These are phyloP conservation scores for Macaca nemestrina DNA, from an alignment of 2,113 vertebrate species.

Conservation along the genomic window DNA sequence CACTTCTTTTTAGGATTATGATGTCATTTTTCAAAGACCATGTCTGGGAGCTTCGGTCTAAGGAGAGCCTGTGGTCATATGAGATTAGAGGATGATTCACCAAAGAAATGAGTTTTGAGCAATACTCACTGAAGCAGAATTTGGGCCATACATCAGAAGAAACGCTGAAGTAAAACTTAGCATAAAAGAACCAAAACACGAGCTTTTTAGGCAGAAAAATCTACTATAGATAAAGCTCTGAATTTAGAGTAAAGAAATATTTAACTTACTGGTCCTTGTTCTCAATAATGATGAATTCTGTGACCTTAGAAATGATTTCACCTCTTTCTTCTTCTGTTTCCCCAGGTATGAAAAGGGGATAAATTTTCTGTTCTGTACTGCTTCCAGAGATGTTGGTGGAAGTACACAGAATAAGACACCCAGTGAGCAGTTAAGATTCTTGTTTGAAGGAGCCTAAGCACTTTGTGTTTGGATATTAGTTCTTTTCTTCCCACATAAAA, in stretches of 20 bases:
- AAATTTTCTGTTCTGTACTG: background rate
- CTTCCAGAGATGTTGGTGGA: background rate
- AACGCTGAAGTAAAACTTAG: slow-evolving; percentile 62
- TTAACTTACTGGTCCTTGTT: background rate
- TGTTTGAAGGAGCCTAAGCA: background rate
- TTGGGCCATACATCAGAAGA: slow-evolving; percentile 75
- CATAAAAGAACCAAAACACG: slow-evolving; percentile 60
- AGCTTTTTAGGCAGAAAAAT: slow-evolving; percentile 29
- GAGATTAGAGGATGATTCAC: slow-evolving; percentile 78
- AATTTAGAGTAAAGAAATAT: slow-evolving; percentile 27
- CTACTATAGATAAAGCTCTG: slow-evolving; percentile 47
- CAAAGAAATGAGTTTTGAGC: slow-evolving; percentile 80
- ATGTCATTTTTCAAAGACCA: slow-evolving; percentile 79
- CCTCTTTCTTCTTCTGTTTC: slow-evolving; percentile 7
- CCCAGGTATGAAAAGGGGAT: background rate
- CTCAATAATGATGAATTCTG: background rate
- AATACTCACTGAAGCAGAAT: slow-evolving; percentile 79
- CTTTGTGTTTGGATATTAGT: background rate
- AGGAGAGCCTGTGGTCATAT: slow-evolving; percentile 79
- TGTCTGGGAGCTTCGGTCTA: slow-evolving; percentile 65
- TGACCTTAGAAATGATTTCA: slow-evolving; percentile 42
- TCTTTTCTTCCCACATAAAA: background rate
- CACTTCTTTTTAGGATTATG: slow-evolving; percentile 78
- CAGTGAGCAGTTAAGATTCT: background rate
- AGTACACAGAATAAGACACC: background rate